Base-by-base conservation (phyloP, 2,888 invertebrate genomes). In the Drosophila vallismaia region DNA sequence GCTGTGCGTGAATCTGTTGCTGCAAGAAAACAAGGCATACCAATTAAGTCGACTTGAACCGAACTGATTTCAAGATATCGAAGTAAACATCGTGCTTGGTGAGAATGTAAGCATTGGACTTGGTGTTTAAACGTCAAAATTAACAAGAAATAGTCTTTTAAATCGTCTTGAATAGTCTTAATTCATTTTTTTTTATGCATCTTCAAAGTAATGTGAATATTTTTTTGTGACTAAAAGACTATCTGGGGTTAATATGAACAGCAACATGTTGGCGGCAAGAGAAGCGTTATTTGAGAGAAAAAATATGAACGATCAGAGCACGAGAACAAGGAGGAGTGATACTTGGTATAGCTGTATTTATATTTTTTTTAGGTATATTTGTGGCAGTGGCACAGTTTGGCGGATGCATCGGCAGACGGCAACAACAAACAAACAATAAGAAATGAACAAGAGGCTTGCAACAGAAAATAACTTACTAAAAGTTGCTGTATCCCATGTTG, bases 1-100 rank as follows among this genome's bases (percentile, higher is more conserved):
- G 96, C 89, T 96, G 96, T 78, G 96, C 96, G 92, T 97, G 97
- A 92, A 97, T 96, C 93, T 97, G 97, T 94, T 97, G 97, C 96
- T 97, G 93, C 40, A 89, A 90, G 49, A 29, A 46, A 9, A 60
- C 53, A 51, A 59, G 74, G 54, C 52, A n/a, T 19, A 19, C 19
- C 19, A 36, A 56, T 64, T 67, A 26, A 49, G 55, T 55, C 24
- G 26, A 8, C 5, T 28, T 28, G 6, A 28, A 1, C 28, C 28
- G 19, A 33, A 49, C 38, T 10, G 50, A 29, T 12, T 12, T n/a
- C 12, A 9, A 40, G 33, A 8, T 9, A 68, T 50, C 36, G 3
- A 28, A 42, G 36, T 26, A 19, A 52, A 64, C 60, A 49, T 69
- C 67, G 70, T 67, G 56, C 70, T 51, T 46, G n/a, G 51, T 64